A percentile compares a stretch with the other conserved stretches of the same genome.
phyloP scores from a whole-genome alignment of 2,113 vertebrate genomes.

The Podilymbus podiceps region DNA sequence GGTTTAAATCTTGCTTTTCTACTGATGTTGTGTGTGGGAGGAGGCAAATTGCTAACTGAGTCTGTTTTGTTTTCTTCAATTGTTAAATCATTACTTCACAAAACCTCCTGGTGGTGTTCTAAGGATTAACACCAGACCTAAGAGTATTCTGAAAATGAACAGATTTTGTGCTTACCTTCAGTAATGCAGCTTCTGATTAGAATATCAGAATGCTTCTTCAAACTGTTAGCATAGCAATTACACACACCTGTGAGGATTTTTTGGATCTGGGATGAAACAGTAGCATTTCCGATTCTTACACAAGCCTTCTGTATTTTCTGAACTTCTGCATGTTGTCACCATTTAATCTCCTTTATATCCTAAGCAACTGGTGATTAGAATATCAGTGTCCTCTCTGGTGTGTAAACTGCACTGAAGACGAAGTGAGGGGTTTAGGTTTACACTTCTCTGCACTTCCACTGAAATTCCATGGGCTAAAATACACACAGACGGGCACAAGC shows the following conservation, averaged over 20 bases:
- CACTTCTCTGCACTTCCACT: background rate
- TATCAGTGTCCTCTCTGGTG: background rate
- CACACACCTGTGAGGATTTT: background rate
- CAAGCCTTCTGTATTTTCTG: background rate
- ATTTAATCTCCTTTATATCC: background rate
- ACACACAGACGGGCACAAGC: background rate
- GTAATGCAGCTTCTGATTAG: background rate
- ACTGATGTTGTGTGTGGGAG: background rate
- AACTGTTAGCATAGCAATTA: fast-evolving
- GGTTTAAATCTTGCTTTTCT: background rate
- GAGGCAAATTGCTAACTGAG: background rate
- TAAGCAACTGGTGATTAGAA: background rate
- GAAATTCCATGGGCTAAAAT: background rate
- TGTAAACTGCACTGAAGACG: fast-evolving
- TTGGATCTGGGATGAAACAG: background rate
- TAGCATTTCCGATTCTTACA: background rate
- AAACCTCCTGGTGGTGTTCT: background rate
- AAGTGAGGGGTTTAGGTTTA: background rate
- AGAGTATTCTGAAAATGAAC: background rate
- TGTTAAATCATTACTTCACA: background rate
- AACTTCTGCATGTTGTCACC: background rate
- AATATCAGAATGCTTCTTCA: background rate
- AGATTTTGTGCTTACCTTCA: fast-evolving
- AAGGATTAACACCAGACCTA: background rate
- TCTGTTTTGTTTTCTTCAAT: background rate